Evolutionary conservation across 2,797 vertebrate genomes (phyloP).

Genomic region (Echiichthys vipera): DNA sequence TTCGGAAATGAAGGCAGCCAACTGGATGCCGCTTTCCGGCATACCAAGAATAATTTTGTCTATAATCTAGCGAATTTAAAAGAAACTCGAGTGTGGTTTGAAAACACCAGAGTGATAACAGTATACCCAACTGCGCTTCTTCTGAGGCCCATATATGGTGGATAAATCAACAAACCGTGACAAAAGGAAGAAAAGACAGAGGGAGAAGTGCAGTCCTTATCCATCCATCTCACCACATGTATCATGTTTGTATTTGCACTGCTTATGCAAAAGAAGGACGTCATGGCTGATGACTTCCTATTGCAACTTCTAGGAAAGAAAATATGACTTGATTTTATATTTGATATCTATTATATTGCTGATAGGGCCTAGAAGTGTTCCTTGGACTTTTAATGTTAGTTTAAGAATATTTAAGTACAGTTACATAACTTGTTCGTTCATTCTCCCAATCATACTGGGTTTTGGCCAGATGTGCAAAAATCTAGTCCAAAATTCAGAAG

Average conservation of each 20-base stretch:
- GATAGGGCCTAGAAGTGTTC: not conserved
- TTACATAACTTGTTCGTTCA: not conserved
- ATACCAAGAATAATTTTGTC: conserved; percentile 52
- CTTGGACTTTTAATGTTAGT: not conserved
- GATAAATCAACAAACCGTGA: not conserved
- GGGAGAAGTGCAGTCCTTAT: conserved; percentile 16
- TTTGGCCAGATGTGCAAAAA: too few relatives aligned
- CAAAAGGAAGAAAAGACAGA: conserved; percentile 8
- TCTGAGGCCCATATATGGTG: conserved; percentile 29
- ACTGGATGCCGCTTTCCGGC: conserved; percentile 52
- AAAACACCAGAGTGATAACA: conserved; percentile 19
- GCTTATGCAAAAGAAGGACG: not conserved
- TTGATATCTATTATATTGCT: not conserved
- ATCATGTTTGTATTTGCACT: not conserved
- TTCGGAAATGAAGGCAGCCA: not conserved
- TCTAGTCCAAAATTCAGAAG: not conserved
- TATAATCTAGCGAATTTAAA: conserved; percentile 42
- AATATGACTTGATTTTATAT: not conserved
- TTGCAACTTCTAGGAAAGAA: not conserved
- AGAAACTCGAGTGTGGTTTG: conserved; percentile 52
- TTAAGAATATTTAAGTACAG: not conserved
- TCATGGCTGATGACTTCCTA: not conserved
- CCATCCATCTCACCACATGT: conserved; percentile 6
- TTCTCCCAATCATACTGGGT: not conserved
- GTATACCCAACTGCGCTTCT: not conserved